Base-by-base conservation (phyloP, 2,113 vertebrate species). In the Sturnus vulgaris region DNA sequence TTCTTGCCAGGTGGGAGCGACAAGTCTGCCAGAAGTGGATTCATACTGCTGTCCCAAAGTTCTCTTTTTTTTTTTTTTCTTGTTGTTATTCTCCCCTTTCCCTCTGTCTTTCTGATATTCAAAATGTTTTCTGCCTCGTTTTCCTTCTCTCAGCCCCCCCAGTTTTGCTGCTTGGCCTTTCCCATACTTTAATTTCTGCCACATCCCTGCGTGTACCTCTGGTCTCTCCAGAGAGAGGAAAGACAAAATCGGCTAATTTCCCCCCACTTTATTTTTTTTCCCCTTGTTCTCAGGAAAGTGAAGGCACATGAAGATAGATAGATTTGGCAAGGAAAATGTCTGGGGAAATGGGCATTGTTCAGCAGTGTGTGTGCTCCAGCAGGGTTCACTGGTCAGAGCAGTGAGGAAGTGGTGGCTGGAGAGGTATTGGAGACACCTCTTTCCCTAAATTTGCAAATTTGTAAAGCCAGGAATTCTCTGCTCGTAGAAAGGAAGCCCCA, bases 181-280 rank as follows among this genome's bases (percentile, higher is more conserved):
- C 24, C 30, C 11, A 27, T 53, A 15, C 10, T 30, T 61, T 30
- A 20, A 31, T 50, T 86, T 59, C 49, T 64, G 16, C 30, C 72
- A 19, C 10, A 7, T 50, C 24, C 23, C 47, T 42, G 33, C 0
- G 0, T 49, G 11, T 40, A 37, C 40, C 30, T 59, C 39, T 2
- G 3, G 30, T 60, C 21, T 55, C 46, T 81, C 53, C 33, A 39
- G 47, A 33, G 47, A 39, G 24, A 70, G 12, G 13, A 82, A 87
- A 66, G 50, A 71, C 10, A 61, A 72, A 89, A 42, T 3, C 19
- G 23, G 13, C 15, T 91, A 0, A n/a, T 86, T 84, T 44, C 12
- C 10, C 23, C 9, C 21, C 15, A 12, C 12, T 7, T 15, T 28
- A 37, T 42, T 46, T 49, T 65, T 55, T 75, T 47, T 4, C 4